Evolutionary conservation across 1,140 invertebrate genomes (phyloP), one percentile per base, ranked within the genome.

Genomic region (Episyrphus balteatus): DNA sequence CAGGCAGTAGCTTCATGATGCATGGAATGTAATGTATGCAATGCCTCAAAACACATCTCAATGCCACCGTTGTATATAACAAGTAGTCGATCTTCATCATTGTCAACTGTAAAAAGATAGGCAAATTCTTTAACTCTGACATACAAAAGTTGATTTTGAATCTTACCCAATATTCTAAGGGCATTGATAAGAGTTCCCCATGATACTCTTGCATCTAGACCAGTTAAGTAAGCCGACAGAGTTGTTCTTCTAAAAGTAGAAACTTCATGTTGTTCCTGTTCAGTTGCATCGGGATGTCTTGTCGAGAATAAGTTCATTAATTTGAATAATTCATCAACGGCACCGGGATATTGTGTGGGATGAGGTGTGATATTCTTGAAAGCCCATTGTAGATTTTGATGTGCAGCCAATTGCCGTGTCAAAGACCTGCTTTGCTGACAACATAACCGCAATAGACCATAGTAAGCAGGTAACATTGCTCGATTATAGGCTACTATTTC

Each of bases 331-430:
- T 95, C 91, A 50, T 92, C 89, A 6, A 92, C 89, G 36, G 90
- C 90, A 17, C 79, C 79, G 34, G 85, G 81, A 72, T 96, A 96
- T 57, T 95, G 89, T 19, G 88, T 88, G 14, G 88, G 88, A 73
- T 92, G 90, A 13, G 89, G 89, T 15, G 89, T 91, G 45, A 96
- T 94, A 64, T 95, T 94, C 60, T 93, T 89, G 68, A 94, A 95
- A 41, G 92, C 92, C 92, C 92, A 96, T 61, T 91, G 87, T 36
- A 95, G 81, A 72, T 96, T 95, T 71, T 94, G 91, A 75, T 96
- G 92, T 51, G 81, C 81, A 1, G 89, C 87, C 19, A 95, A 71
- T 60, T 88, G 81, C 46, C 88, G 76, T 18, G 89, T 89, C 66
- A 95, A 92, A 5, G 78, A 70, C 8, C 82, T 75, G 1, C 90